Evolutionary conservation across 1,140 invertebrate species (phyloP).

Genomic region (Maconellicoccus hirsutus): DNA sequence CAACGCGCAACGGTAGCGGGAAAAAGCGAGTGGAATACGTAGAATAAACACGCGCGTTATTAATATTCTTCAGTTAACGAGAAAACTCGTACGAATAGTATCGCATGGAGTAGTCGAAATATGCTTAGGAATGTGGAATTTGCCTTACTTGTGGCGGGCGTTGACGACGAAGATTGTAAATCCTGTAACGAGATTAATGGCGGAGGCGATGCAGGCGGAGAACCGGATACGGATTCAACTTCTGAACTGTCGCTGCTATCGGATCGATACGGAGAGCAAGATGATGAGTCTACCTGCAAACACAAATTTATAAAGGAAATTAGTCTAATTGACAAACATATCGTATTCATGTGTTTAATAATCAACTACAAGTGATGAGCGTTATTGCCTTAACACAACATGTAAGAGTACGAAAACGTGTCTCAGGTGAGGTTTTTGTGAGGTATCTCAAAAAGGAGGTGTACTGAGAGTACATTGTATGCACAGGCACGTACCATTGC

Average conservation of each 20-base stretch:
- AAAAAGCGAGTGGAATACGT: background rate
- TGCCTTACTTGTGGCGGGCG: slow-evolving; percentile 12
- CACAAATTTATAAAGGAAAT: background rate
- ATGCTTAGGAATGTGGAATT: slow-evolving; percentile 20
- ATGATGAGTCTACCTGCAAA: slow-evolving; percentile 5
- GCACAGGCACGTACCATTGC: too few relatives aligned
- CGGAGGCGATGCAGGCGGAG: slow-evolving; percentile 2
- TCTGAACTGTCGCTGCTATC: slow-evolving; percentile 18
- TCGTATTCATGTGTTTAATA: too few relatives aligned
- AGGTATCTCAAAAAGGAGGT: too few relatives aligned
- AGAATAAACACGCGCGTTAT: background rate
- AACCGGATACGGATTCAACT: slow-evolving; percentile 13
- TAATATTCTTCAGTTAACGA: slow-evolving; percentile 7
- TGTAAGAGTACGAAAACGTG: too few relatives aligned
- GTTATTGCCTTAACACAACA: too few relatives aligned
- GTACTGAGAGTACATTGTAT: too few relatives aligned
- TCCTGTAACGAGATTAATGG: slow-evolving; percentile 20
- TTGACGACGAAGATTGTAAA: background rate
- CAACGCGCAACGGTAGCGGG: background rate
- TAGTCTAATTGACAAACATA: too few relatives aligned
- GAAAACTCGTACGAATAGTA: too few relatives aligned
- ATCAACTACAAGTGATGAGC: too few relatives aligned
- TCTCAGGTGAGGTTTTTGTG: too few relatives aligned
- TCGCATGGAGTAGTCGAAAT: background rate
- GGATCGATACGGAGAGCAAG: slow-evolving; percentile 1